These are phyloP conservation scores for Urocitellus parryii DNA, from an alignment of 2,113 vertebrate genomes.

Conservation along the genomic window DNA sequence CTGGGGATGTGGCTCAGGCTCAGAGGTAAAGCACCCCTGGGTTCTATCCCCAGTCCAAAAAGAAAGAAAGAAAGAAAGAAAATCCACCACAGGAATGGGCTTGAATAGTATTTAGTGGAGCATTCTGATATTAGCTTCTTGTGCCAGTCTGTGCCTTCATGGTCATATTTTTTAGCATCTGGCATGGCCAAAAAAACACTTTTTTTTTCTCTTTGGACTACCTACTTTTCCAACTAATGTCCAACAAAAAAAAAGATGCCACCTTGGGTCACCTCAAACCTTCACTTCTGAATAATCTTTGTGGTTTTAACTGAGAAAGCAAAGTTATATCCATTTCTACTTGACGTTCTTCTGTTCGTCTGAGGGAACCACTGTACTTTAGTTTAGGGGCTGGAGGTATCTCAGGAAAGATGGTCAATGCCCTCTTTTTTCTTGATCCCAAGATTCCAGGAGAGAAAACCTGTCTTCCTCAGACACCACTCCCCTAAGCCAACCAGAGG, in stretches of 20 bases:
- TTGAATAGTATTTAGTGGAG: conserved; percentile 10
- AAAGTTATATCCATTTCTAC: conserved; percentile 49
- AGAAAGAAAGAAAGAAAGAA: not conserved
- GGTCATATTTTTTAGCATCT: conserved; percentile 25
- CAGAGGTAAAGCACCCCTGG: no score
- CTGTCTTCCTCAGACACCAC: not conserved
- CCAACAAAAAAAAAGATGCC: conserved; percentile 29
- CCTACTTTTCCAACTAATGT: conserved; percentile 14
- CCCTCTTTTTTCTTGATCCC: conserved; percentile 51
- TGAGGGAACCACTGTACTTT: conserved; percentile 53
- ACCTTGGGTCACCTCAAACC: conserved; percentile 28
- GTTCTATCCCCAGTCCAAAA: not conserved
- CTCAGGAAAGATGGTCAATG: conserved; percentile 3
- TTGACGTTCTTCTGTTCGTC: conserved; percentile 54
- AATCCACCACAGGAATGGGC: conserved; percentile 1
- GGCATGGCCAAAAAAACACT: not conserved
- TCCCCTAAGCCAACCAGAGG: conserved; percentile 62
- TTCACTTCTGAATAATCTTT: conserved; percentile 43
- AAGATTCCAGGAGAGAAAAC: conserved; percentile 51
- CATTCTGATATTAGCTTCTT: not conserved
- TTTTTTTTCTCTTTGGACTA: conserved; percentile 51
- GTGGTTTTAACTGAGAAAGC: conserved; percentile 58
- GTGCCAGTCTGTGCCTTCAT: not conserved
- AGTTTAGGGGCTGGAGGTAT: conserved; percentile 41
- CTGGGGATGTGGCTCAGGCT: no score